Base-by-base conservation (phyloP, 2,113 vertebrate genomes). In the Myocastor coypus region DNA sequence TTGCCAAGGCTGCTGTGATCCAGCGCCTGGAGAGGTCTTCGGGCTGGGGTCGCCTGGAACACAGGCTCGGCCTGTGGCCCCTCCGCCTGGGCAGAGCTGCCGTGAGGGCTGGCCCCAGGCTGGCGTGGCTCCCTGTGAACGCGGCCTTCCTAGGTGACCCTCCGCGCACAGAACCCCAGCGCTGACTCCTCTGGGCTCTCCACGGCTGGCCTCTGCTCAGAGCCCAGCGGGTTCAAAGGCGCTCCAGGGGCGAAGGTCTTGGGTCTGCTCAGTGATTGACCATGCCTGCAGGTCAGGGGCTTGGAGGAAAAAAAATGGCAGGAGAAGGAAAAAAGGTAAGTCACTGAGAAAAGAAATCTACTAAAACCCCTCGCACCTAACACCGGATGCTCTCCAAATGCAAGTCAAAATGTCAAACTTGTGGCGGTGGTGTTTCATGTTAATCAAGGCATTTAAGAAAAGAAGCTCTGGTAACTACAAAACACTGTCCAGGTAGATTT, bases 271-370 rank as follows among this genome's bases (percentile, higher is more conserved):
- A 88, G 3, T 92, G 77, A 75, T 9, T 46, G 7, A 57, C 13
- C 40, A 87, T 1, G 10, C 10, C 19, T 93, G 75, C 40, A 57
- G 26, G 73, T 64, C 46, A 82, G 16, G 52, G 64, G 24, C 30
- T 30, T 87, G n/a, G 85, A 90, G 55, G 52, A 77, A 83, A 95
- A 86, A 40, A 12, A 80, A 63, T 84, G 20, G 77, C 81, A 66
- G 30, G 30, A 80, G 91, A 50, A 80, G 91, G 85, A 73, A 20
- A 32, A 89, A 40, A 7, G 11, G 22, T 30, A 78, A 84, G 68
- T 37, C 34, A 52, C 50, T 57, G 9, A 83, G 50, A 83, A 92
- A 91, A 55, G 32, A 68, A 83, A 68, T 52, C 3, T 86, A 19
- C 81, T 55, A 40, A 61, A 85, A 46, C 8, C 52, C 16, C 5